Conservation (phyloP, 2,888 invertebrate species). For the Noctua comes region DNA sequence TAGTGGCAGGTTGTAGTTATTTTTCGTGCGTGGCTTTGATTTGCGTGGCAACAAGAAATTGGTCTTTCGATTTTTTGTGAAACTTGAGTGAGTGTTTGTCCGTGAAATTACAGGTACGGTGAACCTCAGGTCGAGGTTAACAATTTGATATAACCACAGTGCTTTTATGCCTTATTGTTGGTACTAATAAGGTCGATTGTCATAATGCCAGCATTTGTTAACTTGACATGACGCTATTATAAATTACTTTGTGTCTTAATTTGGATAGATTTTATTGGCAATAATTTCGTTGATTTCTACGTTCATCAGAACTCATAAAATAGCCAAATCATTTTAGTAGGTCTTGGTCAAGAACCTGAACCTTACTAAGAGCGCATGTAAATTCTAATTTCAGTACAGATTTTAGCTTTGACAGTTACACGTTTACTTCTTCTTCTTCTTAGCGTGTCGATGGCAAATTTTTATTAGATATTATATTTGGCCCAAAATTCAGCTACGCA, state of each 20-base stretch:
- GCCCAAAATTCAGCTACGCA: too few relatives aligned
- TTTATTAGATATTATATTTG: too few relatives aligned
- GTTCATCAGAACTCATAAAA: not conserved
- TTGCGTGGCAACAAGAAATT: conserved; percentile 36
- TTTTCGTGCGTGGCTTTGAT: conserved; percentile 26
- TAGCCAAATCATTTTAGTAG: not conserved
- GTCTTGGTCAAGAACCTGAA: not conserved
- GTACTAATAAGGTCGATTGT: not conserved
- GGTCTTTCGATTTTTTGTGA: not conserved
- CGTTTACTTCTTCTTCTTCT: too few relatives aligned
- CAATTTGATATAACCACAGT: not conserved
- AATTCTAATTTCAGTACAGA: not conserved
- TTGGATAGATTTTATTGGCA: not conserved
- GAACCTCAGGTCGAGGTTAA: not conserved
- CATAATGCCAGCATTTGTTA: not conserved
- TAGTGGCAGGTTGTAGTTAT: conserved; percentile 29
- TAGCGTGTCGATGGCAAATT: too few relatives aligned
- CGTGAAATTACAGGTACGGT: not conserved
- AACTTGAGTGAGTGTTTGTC: not conserved
- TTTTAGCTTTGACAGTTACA: not conserved
- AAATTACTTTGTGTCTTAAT: not conserved
- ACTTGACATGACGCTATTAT: not conserved
- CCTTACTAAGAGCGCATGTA: too few relatives aligned
- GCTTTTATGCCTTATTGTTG: not conserved
- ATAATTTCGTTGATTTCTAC: not conserved